Evolutionary conservation across 2,113 vertebrate species (phyloP).

Genomic region (Pyxicephalus adspersus): DNA sequence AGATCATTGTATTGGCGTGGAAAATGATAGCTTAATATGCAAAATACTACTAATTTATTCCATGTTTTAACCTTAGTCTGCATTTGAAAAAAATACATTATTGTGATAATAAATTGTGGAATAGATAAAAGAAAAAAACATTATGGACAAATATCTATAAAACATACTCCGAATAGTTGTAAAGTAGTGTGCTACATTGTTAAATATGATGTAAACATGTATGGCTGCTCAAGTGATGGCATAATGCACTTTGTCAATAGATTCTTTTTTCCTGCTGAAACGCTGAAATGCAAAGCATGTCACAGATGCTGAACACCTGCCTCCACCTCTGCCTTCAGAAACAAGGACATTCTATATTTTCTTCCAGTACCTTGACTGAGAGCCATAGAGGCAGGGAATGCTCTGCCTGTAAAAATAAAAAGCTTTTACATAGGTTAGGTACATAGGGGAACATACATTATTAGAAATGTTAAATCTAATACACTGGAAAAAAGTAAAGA

Average conservation of each 20-base stretch:
- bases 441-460: not conserved
- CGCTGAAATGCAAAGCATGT: not conserved
- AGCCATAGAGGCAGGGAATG: not conserved
- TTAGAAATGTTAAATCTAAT: too few species aligned
- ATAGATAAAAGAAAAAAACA: too few species aligned
- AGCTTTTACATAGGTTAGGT: not conserved
- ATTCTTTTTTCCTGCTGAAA: constrained; percentile 2
- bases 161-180: not conserved
- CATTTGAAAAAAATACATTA: too few species aligned
- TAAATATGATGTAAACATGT: constrained; percentile 10
- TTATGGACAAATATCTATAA: not conserved
- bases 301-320: constrained; percentile 28
- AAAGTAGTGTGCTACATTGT: not conserved
- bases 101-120: too few species aligned
- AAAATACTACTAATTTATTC: too few species aligned
- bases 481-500: too few species aligned
- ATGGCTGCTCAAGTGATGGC: constrained; percentile 6
- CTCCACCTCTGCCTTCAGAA: not conserved
- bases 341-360: not conserved
- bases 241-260: constrained; percentile 2
- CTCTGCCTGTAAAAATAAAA: not conserved
- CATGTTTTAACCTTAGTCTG: too few species aligned
- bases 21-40: too few species aligned
- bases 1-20: too few species aligned
- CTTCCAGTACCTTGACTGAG: not conserved